These are phyloP conservation scores for Hydropsyche betteni DNA, from an alignment of 2,888 invertebrate genomes.

Conservation along the genomic window DNA sequence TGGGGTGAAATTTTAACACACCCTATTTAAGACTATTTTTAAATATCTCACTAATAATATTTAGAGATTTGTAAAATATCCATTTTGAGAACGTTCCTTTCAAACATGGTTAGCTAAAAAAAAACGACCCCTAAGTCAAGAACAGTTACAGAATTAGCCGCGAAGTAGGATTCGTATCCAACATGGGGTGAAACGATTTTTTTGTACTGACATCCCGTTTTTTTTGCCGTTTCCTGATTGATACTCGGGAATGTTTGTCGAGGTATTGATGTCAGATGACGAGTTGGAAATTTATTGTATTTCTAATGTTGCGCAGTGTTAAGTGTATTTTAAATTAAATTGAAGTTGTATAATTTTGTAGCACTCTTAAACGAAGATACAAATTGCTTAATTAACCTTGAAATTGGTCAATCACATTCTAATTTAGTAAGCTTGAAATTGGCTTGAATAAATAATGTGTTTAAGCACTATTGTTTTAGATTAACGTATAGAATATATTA, in stretches of 20 bases:
- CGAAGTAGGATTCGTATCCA: conserved; percentile 28
- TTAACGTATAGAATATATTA: background rate
- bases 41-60: conserved; percentile 16
- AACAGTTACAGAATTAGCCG: conserved; percentile 48
- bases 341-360: background rate
- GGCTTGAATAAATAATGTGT: conserved; percentile 9
- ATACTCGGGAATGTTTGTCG: background rate
- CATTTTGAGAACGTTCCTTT: conserved; percentile 10
- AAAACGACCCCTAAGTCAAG: conserved; percentile 35
- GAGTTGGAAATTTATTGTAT: background rate
- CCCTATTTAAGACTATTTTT: conserved; percentile 24
- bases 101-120: conserved; percentile 30
- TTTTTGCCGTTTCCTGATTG: conserved; percentile 35
- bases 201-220: conserved; percentile 47
- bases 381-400: conserved; percentile 26
- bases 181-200: conserved; percentile 39
- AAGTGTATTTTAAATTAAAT: too few relatives aligned
- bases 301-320: too few relatives aligned
- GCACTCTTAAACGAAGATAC: background rate
- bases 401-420: conserved; percentile 6
- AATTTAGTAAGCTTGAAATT: conserved; percentile 17
- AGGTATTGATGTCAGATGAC: conserved; percentile 2
- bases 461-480: background rate
- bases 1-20: conserved; percentile 4
- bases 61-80: conserved; percentile 30